Evolutionary conservation across 2,888 invertebrate species (phyloP).

Genomic region (Synanthedon myopaeformis): DNA sequence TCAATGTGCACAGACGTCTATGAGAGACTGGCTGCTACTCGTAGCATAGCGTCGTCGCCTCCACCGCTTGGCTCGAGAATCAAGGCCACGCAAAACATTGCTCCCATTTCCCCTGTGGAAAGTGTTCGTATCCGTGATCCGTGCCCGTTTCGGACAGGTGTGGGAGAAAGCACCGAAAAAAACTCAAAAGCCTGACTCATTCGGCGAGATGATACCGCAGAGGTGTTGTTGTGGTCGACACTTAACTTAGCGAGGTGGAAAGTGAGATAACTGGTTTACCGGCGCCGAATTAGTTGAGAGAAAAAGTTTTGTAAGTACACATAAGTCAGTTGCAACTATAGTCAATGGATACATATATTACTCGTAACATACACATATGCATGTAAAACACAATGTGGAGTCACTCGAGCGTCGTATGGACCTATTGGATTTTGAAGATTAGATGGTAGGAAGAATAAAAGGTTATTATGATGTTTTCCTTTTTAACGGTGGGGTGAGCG

Average conservation of each 20-base stretch:
- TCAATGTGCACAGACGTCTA: constrained; percentile 18
- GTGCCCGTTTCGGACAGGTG: constrained; percentile 62
- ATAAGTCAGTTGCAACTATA: not conserved
- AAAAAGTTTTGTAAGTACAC: constrained; percentile 21
- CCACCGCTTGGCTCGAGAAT: constrained; percentile 31
- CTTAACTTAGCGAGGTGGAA: constrained; percentile 25
- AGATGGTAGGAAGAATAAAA: too few species aligned
- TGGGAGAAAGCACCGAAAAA: constrained; percentile 67
- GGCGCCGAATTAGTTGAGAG: constrained; percentile 35
- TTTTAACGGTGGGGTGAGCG: too few species aligned
- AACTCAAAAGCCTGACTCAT: constrained; percentile 56
- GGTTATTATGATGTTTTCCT: too few species aligned
- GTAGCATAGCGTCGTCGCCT: constrained; percentile 10
- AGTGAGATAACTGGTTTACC: constrained; percentile 54
- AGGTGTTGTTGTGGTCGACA: constrained; percentile 17
- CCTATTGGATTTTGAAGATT: too few species aligned
- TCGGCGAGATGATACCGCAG: constrained; percentile 41
- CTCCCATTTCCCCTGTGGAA: constrained; percentile 65
- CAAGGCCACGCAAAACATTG: constrained; percentile 64
- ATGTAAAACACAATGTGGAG: too few species aligned
- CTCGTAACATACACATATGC: too few species aligned
- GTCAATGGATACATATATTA: not conserved
- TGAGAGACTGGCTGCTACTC: constrained; percentile 30
- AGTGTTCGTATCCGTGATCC: constrained; percentile 64
- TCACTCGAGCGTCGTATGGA: too few species aligned